Base-by-base conservation (phyloP, 2,113 vertebrate species). In the Phylloscopus trochilus region DNA sequence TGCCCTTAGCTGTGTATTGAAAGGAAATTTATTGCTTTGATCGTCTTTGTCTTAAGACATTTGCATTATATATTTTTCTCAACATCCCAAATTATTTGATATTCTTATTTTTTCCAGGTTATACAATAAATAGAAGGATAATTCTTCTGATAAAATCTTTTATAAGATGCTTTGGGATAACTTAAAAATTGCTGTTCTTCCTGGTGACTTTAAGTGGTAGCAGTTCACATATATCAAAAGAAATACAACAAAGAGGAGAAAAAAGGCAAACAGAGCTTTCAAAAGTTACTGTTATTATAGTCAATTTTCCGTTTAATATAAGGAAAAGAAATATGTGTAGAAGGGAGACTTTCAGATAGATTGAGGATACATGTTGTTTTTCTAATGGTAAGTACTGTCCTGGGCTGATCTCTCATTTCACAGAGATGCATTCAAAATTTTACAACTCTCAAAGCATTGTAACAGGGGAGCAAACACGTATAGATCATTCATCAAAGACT, bases 81-180 rank as follows among this genome's bases (percentile, higher is more conserved):
- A 88, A 47, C 62, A 52, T 44, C 46, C 18, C 22, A 59, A 55
- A 49, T 77, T 35, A 56, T 73, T 91, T 85, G 46, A 78, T 74
- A 49, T 74, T 92, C 82, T 68, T 84, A 53, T 79, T 95, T 82
- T 82, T 86, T 89, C 47, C 94, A 98, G 97, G 83, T 94, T 98
- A 39, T 97, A 90, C 80, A 92, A 95, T 81, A 96, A 96, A 89
- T 98, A 97, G 81, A 95, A 95, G 53, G 77, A 97, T 75, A 88
- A 26, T 14, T 56, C 63, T 86, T 97, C 96, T 33, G 89, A 95
- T 64, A 82, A 86, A 81, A 89, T 98, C 72, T 83, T 96, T 67
- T 97, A 98, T 79, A 96, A 88, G 82, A 95, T 95, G 58, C 92
- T 98, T 76, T 87, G 98, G 87, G 90, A 80, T 33, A 87, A 84